Conservation (phyloP, 1,140 invertebrate genomes). For the Eriosoma lanigerum region DNA sequence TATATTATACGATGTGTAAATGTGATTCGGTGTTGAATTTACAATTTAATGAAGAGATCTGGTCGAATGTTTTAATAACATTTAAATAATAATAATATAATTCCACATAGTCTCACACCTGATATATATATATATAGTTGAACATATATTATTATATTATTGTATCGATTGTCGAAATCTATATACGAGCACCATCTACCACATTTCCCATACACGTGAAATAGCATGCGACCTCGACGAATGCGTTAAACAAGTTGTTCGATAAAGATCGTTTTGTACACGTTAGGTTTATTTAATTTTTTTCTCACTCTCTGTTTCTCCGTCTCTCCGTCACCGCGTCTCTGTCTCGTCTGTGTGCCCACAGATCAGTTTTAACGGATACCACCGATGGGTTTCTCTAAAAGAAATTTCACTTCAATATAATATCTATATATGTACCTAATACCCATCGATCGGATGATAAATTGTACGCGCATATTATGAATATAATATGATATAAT, state of each 20-base stretch:
- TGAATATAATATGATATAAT: not conserved
- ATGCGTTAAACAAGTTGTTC: slow-evolving; percentile 51
- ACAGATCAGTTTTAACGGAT: slow-evolving; percentile 2
- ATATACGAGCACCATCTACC: slow-evolving; percentile 31
- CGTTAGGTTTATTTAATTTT: slow-evolving; percentile 50
- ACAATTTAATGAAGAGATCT: slow-evolving; percentile 49
- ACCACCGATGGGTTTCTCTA: slow-evolving; percentile 22
- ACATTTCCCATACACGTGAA: slow-evolving; percentile 41
- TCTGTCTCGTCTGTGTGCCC: not conserved
- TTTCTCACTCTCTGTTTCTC: not conserved
- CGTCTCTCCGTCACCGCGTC: no score
- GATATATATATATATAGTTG: slow-evolving; percentile 10
- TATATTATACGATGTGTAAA: slow-evolving; percentile 24
- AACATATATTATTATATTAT: no score
- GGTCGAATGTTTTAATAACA: slow-evolving; percentile 41
- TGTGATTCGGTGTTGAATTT: slow-evolving; percentile 29
- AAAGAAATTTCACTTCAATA: slow-evolving; percentile 33
- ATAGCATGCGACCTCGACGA: slow-evolving; percentile 45
- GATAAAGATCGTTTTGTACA: slow-evolving; percentile 46
- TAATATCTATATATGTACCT: not conserved
- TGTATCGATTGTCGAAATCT: slow-evolving; percentile 50
- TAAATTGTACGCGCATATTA: not conserved
- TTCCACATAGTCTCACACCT: slow-evolving; percentile 39
- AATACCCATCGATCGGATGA: not conserved
- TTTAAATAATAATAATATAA: slow-evolving; percentile 15